These are phyloP conservation scores for Sebastes nivosus DNA, from an alignment of 2,797 vertebrate genomes.

Conservation along the genomic window DNA sequence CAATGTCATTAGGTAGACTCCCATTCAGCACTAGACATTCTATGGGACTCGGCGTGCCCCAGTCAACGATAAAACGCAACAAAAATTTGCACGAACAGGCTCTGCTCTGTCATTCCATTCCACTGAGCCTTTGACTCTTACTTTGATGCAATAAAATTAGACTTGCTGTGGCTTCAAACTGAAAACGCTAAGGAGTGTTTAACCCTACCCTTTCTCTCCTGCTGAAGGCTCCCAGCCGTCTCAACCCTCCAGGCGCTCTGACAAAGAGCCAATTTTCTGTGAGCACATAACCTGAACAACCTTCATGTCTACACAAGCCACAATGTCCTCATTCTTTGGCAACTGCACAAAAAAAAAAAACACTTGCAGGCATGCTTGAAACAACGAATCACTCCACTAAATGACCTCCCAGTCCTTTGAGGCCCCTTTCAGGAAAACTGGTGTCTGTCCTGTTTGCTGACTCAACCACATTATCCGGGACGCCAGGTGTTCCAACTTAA, in stretches of 20 bases:
- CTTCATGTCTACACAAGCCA: conserved; percentile 43
- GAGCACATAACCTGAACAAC: neutral
- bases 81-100: neutral
- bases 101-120: neutral
- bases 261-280: neutral
- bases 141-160: neutral
- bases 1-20: neutral
- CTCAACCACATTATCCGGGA: conserved; percentile 10
- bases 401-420: neutral
- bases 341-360: neutral
- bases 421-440: neutral
- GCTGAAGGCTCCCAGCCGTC: neutral
- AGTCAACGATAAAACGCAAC: neutral
- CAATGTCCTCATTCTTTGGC: neutral
- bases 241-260: neutral
- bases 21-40: neutral
- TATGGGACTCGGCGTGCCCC: neutral
- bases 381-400: neutral
- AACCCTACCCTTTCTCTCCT: neutral
- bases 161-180: neutral
- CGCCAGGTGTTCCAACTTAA: conserved; percentile 40
- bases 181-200: neutral
- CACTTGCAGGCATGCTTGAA: neutral
- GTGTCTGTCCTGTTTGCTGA: conserved; percentile 25
- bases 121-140: neutral